phyloP scores from a whole-genome alignment of 2,113 vertebrate species.

The Lasiurus borealis region DNA sequence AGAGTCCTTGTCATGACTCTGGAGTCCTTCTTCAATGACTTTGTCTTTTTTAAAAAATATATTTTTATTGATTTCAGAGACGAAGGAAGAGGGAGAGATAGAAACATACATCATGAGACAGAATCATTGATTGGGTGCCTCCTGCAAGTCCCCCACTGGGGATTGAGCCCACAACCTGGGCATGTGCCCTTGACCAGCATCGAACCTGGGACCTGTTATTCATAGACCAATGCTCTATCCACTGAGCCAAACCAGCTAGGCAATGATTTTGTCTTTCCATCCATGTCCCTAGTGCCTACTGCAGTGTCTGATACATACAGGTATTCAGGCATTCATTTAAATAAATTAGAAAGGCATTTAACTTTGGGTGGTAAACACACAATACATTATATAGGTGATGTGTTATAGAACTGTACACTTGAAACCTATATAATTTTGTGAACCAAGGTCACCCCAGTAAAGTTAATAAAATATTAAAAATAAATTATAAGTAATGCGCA shows the following conservation, averaged over 20 bases:
- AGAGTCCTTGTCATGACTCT: not conserved
- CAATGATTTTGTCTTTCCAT: not conserved
- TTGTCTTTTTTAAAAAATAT: no score
- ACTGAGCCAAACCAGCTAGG: no score
- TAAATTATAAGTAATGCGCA: not conserved
- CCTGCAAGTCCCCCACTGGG: no score
- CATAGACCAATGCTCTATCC: no score
- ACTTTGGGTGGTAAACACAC: not conserved
- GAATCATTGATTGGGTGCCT: no score
- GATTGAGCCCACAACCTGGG: no score
- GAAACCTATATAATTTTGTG: not conserved
- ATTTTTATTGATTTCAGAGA: no score
- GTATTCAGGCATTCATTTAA: not conserved
- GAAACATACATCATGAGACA: no score
- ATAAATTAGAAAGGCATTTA: not conserved
- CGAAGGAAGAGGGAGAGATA: no score
- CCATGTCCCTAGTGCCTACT: not conserved
- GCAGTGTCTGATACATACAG: not conserved
- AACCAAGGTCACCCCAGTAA: not conserved
- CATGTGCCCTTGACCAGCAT: no score
- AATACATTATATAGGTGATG: not conserved
- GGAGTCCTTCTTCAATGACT: not conserved
- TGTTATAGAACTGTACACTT: not conserved
- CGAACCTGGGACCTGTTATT: no score
- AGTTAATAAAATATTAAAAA: not conserved